A percentile compares a stretch with the other conserved stretches of the same genome.
These are phyloP conservation scores for Brenthis ino DNA, from an alignment of 2,888 invertebrate genomes.

Conservation along the genomic window DNA sequence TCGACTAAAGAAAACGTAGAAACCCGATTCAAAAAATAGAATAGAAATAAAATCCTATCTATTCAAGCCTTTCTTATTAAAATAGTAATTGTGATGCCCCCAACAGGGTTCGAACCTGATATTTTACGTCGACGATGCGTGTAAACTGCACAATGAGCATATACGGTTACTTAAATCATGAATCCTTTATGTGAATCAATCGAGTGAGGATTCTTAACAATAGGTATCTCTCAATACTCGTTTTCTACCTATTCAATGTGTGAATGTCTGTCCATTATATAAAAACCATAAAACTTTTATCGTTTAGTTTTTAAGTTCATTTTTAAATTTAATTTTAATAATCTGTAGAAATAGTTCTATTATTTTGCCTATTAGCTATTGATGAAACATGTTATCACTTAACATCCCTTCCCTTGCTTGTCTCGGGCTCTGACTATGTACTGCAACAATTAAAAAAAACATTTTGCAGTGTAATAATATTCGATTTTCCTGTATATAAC, in stretches of 20 bases:
- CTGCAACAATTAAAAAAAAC: too few species aligned
- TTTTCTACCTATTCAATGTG: not conserved
- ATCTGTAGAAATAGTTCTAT: too few species aligned
- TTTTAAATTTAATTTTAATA: too few species aligned
- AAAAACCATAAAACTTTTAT: constrained; percentile 16
- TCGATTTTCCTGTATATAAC: too few species aligned
- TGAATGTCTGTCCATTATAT: constrained; percentile 22
- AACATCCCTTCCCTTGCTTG: too few species aligned
- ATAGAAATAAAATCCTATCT: constrained; percentile 4
- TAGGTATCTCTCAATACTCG: not conserved
- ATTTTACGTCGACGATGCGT: constrained; percentile 31
- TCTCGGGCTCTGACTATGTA: too few species aligned
- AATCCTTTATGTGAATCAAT: constrained; percentile 15
- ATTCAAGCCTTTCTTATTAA: constrained; percentile 25
- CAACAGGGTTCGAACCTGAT: constrained; percentile 31
- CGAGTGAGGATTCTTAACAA: constrained; percentile 6
- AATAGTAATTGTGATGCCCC: constrained; percentile 12
- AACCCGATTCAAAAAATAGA: constrained; percentile 17
- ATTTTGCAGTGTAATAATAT: too few species aligned
- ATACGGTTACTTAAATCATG: constrained; percentile 23
- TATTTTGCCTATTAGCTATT: too few species aligned
- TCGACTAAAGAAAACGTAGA: not conserved
- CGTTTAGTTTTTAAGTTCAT: too few species aligned
- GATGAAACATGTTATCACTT: too few species aligned
- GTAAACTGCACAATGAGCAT: constrained; percentile 28